Percentiles rank a stretch among this genome's conserved stretches.
Conservation (phyloP, 2,797 vertebrate species). For the Spinus pinus region DNA sequence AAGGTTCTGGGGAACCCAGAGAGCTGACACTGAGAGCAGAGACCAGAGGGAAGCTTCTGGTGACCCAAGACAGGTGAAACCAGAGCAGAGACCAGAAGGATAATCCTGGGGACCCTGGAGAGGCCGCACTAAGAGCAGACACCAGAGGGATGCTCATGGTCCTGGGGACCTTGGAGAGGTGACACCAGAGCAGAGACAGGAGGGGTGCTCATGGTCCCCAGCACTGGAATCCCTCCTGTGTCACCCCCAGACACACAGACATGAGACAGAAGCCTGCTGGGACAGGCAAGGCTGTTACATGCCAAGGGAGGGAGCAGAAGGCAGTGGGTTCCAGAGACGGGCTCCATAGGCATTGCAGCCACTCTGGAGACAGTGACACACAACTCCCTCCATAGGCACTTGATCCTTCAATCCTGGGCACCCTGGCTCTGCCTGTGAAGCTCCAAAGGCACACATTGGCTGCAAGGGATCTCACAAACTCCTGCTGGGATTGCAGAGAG, state of each 20-base stretch:
- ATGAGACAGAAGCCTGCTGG: neutral
- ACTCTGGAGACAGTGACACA: neutral
- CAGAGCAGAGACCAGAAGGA: neutral
- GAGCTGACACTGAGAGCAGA: neutral
- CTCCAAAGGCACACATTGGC: neutral
- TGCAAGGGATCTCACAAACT: neutral
- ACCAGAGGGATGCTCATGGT: neutral
- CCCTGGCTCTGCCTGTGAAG: neutral
- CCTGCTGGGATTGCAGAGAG: neutral
- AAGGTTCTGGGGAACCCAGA: neutral
- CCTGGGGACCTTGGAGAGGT: neutral
- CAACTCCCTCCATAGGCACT: conserved; percentile 53
- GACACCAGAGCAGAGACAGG: neutral
- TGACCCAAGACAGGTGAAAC: neutral
- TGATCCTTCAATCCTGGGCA: neutral
- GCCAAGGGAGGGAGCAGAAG: neutral
- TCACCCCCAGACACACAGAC: neutral
- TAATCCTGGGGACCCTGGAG: accelerated
- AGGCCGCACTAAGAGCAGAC: neutral
- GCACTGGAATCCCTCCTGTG: neutral
- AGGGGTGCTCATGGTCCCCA: neutral
- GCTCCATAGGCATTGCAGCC: neutral
- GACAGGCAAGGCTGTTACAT: neutral
- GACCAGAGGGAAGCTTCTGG: neutral
- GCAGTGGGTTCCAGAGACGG: neutral